Evolutionary conservation across 2,113 vertebrate genomes (phyloP).

Genomic region (Theristicus caerulescens): DNA sequence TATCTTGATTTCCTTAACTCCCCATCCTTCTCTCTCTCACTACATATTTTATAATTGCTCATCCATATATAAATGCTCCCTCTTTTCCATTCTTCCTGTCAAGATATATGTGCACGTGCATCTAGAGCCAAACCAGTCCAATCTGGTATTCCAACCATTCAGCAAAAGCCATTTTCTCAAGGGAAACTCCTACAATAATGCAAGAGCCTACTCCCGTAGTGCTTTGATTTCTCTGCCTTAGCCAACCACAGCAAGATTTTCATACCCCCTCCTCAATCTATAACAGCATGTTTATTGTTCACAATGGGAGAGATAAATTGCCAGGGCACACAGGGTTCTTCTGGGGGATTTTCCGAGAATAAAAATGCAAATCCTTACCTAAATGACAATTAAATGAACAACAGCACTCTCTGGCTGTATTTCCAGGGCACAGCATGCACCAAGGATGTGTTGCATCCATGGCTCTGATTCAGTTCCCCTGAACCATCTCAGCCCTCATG

Average conservation of each 20-base stretch:
- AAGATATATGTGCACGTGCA: neutral
- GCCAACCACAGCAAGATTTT: neutral
- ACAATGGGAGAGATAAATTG: neutral
- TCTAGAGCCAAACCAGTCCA: neutral
- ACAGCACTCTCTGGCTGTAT: conserved; percentile 61
- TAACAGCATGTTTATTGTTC: neutral
- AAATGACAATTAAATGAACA: conserved; percentile 45
- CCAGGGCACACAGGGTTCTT: neutral
- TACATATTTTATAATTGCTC: neutral
- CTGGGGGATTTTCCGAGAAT: neutral
- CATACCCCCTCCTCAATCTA: neutral
- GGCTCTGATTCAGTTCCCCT: neutral
- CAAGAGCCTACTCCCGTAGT: neutral
- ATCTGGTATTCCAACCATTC: neutral
- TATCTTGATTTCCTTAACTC: neutral
- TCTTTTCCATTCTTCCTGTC: neutral
- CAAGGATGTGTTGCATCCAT: neutral
- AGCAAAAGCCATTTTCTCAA: neutral
- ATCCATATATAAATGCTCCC: neutral
- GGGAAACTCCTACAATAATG: neutral
- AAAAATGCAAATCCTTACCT: conserved; percentile 10
- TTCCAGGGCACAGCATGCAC: conserved; percentile 36
- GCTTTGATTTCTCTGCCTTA: neutral
- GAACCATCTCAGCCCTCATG: neutral
- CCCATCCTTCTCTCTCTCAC: neutral